Evolutionary conservation across 2,888 invertebrate genomes (phyloP).

Genomic region (Cremastinae sp.): DNA sequence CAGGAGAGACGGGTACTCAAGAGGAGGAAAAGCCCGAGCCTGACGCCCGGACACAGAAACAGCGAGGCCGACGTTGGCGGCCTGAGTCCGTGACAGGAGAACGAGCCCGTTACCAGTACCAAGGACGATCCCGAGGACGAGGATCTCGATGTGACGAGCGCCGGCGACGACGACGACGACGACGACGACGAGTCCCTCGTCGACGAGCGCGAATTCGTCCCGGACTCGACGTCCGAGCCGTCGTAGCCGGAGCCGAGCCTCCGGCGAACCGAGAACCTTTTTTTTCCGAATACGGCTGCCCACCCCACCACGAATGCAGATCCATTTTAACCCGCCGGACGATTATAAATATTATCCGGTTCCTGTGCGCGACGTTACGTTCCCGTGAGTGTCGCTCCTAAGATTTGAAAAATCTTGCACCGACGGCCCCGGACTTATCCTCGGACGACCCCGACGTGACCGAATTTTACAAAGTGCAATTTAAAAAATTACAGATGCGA

Average conservation of each 20-base stretch:
- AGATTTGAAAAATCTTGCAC: constrained; percentile 35
- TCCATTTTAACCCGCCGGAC: neutral
- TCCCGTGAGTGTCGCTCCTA: neutral
- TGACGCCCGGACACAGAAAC: constrained; percentile 73
- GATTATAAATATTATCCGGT: neutral
- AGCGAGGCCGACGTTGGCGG: constrained; percentile 75
- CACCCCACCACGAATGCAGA: no score
- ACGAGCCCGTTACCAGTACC: constrained; percentile 74
- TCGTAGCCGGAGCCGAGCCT: constrained; percentile 72
- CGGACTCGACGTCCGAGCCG: constrained; percentile 79
- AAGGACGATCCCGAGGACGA: constrained; percentile 68
- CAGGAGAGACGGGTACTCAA: constrained; percentile 87
- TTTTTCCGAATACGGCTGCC: neutral
- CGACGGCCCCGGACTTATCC: neutral
- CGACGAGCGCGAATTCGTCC: constrained; percentile 69
- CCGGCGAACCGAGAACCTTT: neutral
- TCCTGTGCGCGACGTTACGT: neutral
- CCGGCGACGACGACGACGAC: constrained; percentile 57
- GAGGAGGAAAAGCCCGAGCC: constrained; percentile 84
- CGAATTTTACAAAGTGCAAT: constrained; percentile 66
- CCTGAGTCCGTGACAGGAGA: constrained; percentile 80
- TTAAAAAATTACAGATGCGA: constrained; percentile 54
- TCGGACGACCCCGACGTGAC: constrained; percentile 29
- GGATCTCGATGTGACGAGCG: constrained; percentile 65
- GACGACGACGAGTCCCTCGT: constrained; percentile 27